Conservation (phyloP, 2,888 invertebrate species). For the Pristionchus maxplancki region DNA sequence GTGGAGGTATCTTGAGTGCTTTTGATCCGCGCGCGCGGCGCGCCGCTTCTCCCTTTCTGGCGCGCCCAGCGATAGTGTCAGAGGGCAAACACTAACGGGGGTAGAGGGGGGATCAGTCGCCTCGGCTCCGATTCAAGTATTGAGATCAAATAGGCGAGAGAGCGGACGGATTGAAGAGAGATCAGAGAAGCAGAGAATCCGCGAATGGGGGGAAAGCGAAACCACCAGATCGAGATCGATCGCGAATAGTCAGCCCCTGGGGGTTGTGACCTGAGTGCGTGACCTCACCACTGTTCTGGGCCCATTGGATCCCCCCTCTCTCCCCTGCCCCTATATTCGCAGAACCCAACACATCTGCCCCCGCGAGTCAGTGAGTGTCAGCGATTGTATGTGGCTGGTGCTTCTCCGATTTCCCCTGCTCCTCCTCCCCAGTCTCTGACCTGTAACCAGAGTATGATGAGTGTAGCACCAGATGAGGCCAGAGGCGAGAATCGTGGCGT, state of each 20-base stretch:
- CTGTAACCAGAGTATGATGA: neutral
- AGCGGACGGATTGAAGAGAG: neutral
- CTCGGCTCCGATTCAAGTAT: conserved; percentile 34
- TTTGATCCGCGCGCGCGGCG: conserved; percentile 19
- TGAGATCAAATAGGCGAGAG: conserved; percentile 16
- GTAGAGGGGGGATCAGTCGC: neutral
- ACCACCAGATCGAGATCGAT: neutral
- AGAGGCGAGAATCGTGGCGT: neutral
- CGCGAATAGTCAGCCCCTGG: neutral
- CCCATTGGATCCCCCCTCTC: neutral
- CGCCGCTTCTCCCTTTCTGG: neutral
- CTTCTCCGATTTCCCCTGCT: neutral
- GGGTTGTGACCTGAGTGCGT: neutral
- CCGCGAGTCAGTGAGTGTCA: neutral
- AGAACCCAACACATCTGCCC: conserved; percentile 21
- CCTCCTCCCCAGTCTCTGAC: neutral
- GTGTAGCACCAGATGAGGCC: neutral
- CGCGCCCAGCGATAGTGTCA: conserved; percentile 4
- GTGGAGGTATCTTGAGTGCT: neutral
- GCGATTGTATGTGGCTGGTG: neutral
- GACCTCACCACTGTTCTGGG: neutral
- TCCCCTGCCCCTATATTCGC: neutral
- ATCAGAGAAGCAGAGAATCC: neutral
- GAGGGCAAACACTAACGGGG: conserved; percentile 30
- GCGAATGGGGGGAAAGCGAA: conserved; percentile 2